Conservation (phyloP, 53 echinoderm and acorn worm species). For the Holothuria leucospilota region DNA sequence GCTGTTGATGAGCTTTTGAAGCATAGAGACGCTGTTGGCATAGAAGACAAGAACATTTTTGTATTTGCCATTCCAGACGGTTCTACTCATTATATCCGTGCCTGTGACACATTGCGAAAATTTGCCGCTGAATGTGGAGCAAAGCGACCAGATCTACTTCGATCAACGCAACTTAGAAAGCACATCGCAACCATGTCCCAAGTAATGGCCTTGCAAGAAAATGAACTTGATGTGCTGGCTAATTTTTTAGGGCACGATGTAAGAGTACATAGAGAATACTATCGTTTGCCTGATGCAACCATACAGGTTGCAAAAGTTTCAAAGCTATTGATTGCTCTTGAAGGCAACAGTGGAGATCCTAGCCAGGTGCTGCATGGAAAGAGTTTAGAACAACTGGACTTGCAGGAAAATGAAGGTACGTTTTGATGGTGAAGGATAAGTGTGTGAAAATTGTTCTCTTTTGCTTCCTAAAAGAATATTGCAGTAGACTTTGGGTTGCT, state of each 20-base stretch:
- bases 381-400: neutral
- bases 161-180: neutral
- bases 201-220: no score
- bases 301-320: slow-evolving; percentile 5
- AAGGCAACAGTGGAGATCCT: neutral
- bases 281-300: neutral
- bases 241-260: no score
- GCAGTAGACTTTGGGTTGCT: no score
- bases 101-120: no score
- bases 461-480: no score
- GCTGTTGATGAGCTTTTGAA: neutral
- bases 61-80: neutral
- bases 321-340: neutral
- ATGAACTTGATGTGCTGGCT: neutral
- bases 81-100: neutral
- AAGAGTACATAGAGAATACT: neutral
- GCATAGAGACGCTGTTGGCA: neutral
- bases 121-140: neutral
- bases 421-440: no score
- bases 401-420: neutral
- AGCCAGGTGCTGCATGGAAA: neutral
- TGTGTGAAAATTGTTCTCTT: no score
- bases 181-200: neutral
- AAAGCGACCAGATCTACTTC: neutral
- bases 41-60: neutral